A percentile compares a stretch with the other conserved stretches of the same genome.
phyloP scores from a whole-genome alignment of 2,797 vertebrate species.

The Gymnodraco acuticeps region DNA sequence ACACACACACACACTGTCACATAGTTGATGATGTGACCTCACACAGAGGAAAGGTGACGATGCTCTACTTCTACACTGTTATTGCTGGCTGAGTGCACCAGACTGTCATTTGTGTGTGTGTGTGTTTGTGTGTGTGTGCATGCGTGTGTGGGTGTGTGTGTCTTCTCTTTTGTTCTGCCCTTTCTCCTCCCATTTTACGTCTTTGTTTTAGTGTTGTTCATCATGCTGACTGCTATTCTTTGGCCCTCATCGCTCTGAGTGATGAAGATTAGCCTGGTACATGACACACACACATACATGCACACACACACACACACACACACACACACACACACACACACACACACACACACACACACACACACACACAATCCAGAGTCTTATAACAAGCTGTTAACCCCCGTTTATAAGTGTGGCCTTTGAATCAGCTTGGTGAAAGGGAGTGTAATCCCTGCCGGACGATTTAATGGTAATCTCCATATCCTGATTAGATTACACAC shows the following conservation, averaged over 20 bases:
- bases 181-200: slow-evolving; percentile 56
- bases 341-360: slow-evolving; percentile 18
- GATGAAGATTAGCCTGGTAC: slow-evolving; percentile 78
- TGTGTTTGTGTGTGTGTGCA: slow-evolving; percentile 7
- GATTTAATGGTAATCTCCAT: slow-evolving; percentile 86
- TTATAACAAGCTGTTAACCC: slow-evolving; percentile 86
- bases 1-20: slow-evolving; percentile 16
- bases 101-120: slow-evolving; percentile 34
- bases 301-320: slow-evolving; percentile 58
- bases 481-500: slow-evolving; percentile 84
- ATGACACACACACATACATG: slow-evolving; percentile 43
- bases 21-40: slow-evolving; percentile 25
- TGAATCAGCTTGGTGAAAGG: slow-evolving; percentile 81
- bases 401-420: slow-evolving; percentile 82
- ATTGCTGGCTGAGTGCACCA: slow-evolving; percentile 32
- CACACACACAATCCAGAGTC: slow-evolving; percentile 66
- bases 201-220: slow-evolving; percentile 76
- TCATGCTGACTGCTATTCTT: slow-evolving; percentile 60
- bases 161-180: slow-evolving; percentile 27
- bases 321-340: slow-evolving; percentile 12
- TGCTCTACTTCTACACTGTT: slow-evolving; percentile 24
- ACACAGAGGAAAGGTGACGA: slow-evolving; percentile 38
- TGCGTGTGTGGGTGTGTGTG: slow-evolving; percentile 19
- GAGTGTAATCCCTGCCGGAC: slow-evolving; percentile 83
- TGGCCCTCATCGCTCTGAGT: slow-evolving; percentile 72